A percentile compares a stretch with the other conserved stretches of the same genome.
Evolutionary conservation across 1,140 invertebrate species (phyloP).

Genomic region (Trachymyrmex septentrionalis): DNA sequence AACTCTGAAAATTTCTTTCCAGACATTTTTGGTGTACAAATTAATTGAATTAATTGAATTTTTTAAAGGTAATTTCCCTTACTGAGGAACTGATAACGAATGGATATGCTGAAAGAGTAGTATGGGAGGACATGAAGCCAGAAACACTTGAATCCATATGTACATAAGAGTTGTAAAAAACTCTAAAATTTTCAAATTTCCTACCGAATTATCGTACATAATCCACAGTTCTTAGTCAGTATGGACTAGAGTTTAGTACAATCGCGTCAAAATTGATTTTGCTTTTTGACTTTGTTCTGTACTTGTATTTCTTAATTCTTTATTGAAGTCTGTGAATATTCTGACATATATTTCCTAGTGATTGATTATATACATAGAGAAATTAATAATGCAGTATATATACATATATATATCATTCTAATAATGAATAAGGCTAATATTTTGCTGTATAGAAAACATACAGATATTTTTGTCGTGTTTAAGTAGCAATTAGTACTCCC

Average conservation of each 20-base stretch:
- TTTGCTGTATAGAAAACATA: slow-evolving; percentile 8
- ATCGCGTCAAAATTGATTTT: slow-evolving; percentile 45
- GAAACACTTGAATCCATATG: slow-evolving; percentile 60
- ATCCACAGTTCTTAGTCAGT: slow-evolving; percentile 40
- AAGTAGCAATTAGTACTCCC: slow-evolving; percentile 50
- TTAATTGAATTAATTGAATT: background rate
- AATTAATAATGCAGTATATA: slow-evolving; percentile 16
- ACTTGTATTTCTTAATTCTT: slow-evolving; percentile 15
- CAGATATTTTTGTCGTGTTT: slow-evolving; percentile 30
- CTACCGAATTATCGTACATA: slow-evolving; percentile 13
- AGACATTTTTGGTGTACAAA: background rate
- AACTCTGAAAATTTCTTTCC: background rate
- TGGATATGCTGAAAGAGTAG: slow-evolving; percentile 77
- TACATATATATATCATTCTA: background rate
- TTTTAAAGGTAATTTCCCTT: slow-evolving; percentile 81
- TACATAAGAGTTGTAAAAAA: slow-evolving; percentile 49
- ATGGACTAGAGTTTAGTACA: slow-evolving; percentile 33
- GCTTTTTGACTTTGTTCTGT: slow-evolving; percentile 1
- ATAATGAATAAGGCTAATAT: slow-evolving; percentile 3
- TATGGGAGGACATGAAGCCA: slow-evolving; percentile 1
- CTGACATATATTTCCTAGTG: background rate
- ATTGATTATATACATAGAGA: slow-evolving; percentile 2
- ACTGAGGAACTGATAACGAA: slow-evolving; percentile 83
- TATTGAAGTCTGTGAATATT: slow-evolving; percentile 25
- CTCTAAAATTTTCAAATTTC: slow-evolving; percentile 41